phyloP scores from a whole-genome alignment of 2,888 invertebrate genomes.

The Latheticus oryzae region DNA sequence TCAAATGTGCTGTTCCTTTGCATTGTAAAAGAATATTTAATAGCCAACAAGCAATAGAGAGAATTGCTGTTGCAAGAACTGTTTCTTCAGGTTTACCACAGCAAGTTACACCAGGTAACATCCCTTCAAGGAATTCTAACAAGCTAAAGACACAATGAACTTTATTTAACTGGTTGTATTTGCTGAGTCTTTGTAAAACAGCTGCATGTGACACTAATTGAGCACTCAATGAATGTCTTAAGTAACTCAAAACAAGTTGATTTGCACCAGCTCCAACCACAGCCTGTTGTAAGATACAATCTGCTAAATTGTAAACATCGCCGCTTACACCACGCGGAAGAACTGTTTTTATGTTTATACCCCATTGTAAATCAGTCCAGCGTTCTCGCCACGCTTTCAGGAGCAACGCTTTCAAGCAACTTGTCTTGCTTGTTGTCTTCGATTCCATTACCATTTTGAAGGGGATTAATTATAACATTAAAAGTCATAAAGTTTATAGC shows the following conservation, averaged over 20 bases:
- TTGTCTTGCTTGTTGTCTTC: constrained; percentile 86
- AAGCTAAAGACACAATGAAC: constrained; percentile 89
- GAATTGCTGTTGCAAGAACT: constrained; percentile 83
- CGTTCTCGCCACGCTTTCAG: constrained; percentile 93
- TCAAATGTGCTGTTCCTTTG: constrained; percentile 63
- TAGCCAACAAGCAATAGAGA: constrained; percentile 85
- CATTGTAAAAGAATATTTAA: constrained; percentile 77
- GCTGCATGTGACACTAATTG: constrained; percentile 93
- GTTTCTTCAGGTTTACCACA: constrained; percentile 90
- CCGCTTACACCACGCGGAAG: constrained; percentile 90
- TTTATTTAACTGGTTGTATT: constrained; percentile 84
- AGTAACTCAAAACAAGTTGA: constrained; percentile 88
- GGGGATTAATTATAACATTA: no score
- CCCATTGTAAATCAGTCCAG: constrained; percentile 97
- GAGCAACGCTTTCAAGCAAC: constrained; percentile 82
- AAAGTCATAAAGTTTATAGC: no score
- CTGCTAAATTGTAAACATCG: constrained; percentile 93
- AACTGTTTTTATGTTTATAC: constrained; percentile 94
- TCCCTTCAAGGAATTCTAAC: constrained; percentile 84
- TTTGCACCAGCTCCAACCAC: constrained; percentile 94
- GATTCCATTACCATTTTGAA: constrained; percentile 74
- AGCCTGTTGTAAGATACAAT: constrained; percentile 93
- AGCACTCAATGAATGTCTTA: constrained; percentile 91
- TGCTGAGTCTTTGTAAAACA: constrained; percentile 87
- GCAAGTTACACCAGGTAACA: constrained; percentile 72